Evolutionary conservation across 2,113 vertebrate genomes (phyloP), one percentile per base, ranked within the genome.

Genomic region (Pelmatolapia mariae): DNA sequence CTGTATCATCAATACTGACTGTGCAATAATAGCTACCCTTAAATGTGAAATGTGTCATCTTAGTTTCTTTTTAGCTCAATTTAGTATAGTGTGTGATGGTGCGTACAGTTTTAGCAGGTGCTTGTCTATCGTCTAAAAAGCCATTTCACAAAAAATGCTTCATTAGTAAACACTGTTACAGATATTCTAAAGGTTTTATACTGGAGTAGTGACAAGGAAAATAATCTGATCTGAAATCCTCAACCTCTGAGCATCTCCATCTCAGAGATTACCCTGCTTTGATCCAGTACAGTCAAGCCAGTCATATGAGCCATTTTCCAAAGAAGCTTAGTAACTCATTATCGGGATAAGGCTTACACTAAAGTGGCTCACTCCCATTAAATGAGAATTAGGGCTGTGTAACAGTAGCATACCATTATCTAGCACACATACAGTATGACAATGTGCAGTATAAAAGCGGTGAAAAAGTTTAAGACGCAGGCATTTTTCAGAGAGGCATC

Each of bases 271-370:
- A 96, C 54, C 24, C 79, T 33, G 89, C 92, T 96, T 96, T 96
- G 96, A 97, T 95, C 95, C 94, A 84, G 84, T 24, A 91, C 66
- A 94, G 93, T 92, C 88, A 88, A 93, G 92, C 86, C 92, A 93
- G 92, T 96, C 93, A 94, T 94, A 93, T 84, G 92, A 95, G 94
- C 91, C 90, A 76, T 93, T 93, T 89, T 90, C 90, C 84, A 95
- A 95, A 96, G 94, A 95, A 91, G 96, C 94, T 96, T 95, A 95
- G 88, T 57, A 79, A 87, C 83, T 95, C 92, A 92, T 95, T 95
- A 95, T 92, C 80, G 76, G 93, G 94, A 94, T 94, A 85, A 94
- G 85, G 90, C 93, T 94, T 93, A 93, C 78, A 66, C 54, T 91
- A 83, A 93, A 92, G 90, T 94, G 92, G 86, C 86, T 95, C 82